Base-by-base conservation (phyloP, 2,888 invertebrate genomes). In the Germaria angustata region DNA sequence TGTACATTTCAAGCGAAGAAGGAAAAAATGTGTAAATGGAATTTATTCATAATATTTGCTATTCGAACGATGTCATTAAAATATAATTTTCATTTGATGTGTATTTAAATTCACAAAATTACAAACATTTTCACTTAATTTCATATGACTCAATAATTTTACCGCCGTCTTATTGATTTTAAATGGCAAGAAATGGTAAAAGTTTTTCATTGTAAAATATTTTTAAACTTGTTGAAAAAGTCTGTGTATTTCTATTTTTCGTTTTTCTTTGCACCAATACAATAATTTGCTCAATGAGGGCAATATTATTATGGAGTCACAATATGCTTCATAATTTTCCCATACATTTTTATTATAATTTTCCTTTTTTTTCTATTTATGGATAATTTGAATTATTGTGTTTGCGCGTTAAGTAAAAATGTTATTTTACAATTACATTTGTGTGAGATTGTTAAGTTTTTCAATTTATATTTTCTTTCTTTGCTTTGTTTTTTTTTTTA, bases 71-170 rank as follows among this genome's bases (percentile, higher is more conserved):
- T 53, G 71, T 53, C 61, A 81, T 81, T 77, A 66, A 81, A 66
- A 72, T 61, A 17, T 61, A 77, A 81, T 77, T 77, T 76, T 53
- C 15, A 68, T 77, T 72, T 55, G 36, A 55, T 68, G 22, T 49
- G 17, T 41, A 55, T 72, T 81, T 65, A 34, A 71, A 61, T 77
- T 76, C 53, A 1, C 71, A 53, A 71, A 66, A 46, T 72, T 61
- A 77, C 53, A 72, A 66, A 68, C 49, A 81, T 72, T 68, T 55
- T 46, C 72, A 57, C 72, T 81, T 77, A 81, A 77, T 73, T 55
- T 81, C 66, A 41, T 68, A 46, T 46, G 66, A 77, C 28, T 73
- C 44, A n/a, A 77, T 72, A 51, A 61, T 53, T 59, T 59, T 51
- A 6, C 17, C 55, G 13, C 9, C n/a, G 7, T n/a, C 7, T 3